A percentile compares a stretch with the other conserved stretches of the same genome.
These are phyloP conservation scores for Macaria notata DNA, from an alignment of 2,888 invertebrate genomes.

Conservation along the genomic window DNA sequence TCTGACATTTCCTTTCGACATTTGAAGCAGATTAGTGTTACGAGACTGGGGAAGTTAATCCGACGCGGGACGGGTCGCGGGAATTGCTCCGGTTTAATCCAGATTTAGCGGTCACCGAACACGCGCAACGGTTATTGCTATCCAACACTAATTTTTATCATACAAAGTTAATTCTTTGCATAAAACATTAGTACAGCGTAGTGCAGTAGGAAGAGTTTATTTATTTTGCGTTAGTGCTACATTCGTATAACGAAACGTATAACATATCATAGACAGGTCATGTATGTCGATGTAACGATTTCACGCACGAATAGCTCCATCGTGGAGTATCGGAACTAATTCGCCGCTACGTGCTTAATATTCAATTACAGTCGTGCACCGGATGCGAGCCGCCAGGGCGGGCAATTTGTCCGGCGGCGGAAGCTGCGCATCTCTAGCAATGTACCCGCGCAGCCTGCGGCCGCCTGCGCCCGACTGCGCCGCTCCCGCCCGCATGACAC, in stretches of 20 bases:
- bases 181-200: background rate
- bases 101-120: slow-evolving; percentile 65
- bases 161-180: background rate
- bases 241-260: too few relatives aligned
- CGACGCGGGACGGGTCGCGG: slow-evolving; percentile 75
- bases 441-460: slow-evolving; percentile 47
- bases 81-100: slow-evolving; percentile 74
- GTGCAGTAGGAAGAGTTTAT: background rate
- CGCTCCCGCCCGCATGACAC: slow-evolving; percentile 34
- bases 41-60: slow-evolving; percentile 77
- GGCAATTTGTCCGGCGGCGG: slow-evolving; percentile 65
- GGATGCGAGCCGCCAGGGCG: slow-evolving; percentile 48
- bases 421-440: slow-evolving; percentile 63
- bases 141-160: slow-evolving; percentile 7
- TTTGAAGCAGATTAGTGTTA: slow-evolving; percentile 80
- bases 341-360: slow-evolving; percentile 44
- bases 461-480: slow-evolving; percentile 4
- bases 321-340: slow-evolving; percentile 40
- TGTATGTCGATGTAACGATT: slow-evolving; percentile 34
- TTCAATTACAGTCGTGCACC: slow-evolving; percentile 58
- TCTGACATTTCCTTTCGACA: slow-evolving; percentile 83
- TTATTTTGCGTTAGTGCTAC: too few relatives aligned
- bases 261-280: background rate
- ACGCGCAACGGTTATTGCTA: slow-evolving; percentile 41
- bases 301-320: slow-evolving; percentile 37